phyloP scores from a whole-genome alignment of 2,113 vertebrate genomes.

The Hypanus sabinus region DNA sequence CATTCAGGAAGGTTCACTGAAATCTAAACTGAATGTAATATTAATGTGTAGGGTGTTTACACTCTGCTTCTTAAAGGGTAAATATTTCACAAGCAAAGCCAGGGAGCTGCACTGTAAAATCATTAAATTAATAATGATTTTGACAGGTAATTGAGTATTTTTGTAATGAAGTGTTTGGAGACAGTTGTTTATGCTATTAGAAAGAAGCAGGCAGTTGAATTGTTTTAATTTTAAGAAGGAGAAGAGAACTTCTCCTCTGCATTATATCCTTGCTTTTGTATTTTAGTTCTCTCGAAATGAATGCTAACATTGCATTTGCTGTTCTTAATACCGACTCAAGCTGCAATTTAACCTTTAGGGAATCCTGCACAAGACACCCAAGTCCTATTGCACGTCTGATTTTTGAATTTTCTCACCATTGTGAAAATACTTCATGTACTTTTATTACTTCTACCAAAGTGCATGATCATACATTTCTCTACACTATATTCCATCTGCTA shows the following conservation, averaged over 20 bases:
- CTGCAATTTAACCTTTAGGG: no score
- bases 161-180: not conserved
- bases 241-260: not conserved
- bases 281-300: no score
- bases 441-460: no score
- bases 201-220: not conserved
- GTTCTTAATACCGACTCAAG: no score
- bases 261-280: no score
- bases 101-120: not conserved
- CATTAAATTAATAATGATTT: not conserved
- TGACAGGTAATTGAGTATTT: not conserved
- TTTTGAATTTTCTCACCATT: no score
- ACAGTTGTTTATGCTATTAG: not conserved
- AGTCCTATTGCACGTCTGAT: no score
- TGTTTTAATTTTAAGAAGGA: not conserved
- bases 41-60: not conserved
- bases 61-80: not conserved
- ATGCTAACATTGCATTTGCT: no score
- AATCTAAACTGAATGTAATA: not conserved
- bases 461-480: no score
- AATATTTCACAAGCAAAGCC: not conserved
- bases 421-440: no score
- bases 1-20: not conserved
- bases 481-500: no score
- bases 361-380: no score